Evolutionary conservation across 2,888 invertebrate genomes (phyloP).

Genomic region (Hyalella azteca): DNA sequence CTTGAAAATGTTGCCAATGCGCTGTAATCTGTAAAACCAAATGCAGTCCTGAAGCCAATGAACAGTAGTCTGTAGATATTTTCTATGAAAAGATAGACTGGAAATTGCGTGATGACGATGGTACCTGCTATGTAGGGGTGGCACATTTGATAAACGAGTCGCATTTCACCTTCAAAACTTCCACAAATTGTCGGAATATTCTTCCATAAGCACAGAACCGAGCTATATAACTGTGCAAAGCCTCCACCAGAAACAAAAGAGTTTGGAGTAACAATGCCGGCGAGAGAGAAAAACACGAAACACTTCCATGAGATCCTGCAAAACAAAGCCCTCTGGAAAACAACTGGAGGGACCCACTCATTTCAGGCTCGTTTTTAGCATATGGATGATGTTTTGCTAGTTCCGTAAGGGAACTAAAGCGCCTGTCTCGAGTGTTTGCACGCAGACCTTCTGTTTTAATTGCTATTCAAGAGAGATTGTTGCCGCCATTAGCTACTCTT

Average conservation of each 20-base stretch:
- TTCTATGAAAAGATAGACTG: too few relatives aligned
- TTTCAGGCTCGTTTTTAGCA: slow-evolving; percentile 17
- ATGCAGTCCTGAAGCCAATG: too few relatives aligned
- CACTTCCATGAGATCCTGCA: slow-evolving; percentile 2
- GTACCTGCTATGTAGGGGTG: too few relatives aligned
- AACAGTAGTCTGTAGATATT: too few relatives aligned
- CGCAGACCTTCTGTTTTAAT: slow-evolving; percentile 17
- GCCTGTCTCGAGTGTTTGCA: slow-evolving; percentile 30
- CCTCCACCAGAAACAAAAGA: slow-evolving; percentile 29
- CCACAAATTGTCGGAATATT: too few relatives aligned
- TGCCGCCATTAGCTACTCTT: slow-evolving; percentile 32
- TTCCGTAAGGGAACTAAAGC: slow-evolving; percentile 4
- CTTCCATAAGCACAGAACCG: slow-evolving; percentile 11
- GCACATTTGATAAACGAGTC: too few relatives aligned
- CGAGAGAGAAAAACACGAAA: slow-evolving; percentile 23
- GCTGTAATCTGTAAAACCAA: too few relatives aligned
- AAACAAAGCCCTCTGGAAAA: slow-evolving; percentile 31
- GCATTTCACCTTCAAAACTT: too few relatives aligned
- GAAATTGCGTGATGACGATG: too few relatives aligned
- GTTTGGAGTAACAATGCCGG: slow-evolving; percentile 33
- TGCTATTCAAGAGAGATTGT: slow-evolving; percentile 27
- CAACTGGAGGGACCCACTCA: slow-evolving; percentile 17
- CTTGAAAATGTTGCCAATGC: too few relatives aligned
- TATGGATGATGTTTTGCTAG: slow-evolving; percentile 33
- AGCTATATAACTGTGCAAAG: background rate